Conservation (phyloP, 2,797 vertebrate species). For the Poecilia wingei region DNA sequence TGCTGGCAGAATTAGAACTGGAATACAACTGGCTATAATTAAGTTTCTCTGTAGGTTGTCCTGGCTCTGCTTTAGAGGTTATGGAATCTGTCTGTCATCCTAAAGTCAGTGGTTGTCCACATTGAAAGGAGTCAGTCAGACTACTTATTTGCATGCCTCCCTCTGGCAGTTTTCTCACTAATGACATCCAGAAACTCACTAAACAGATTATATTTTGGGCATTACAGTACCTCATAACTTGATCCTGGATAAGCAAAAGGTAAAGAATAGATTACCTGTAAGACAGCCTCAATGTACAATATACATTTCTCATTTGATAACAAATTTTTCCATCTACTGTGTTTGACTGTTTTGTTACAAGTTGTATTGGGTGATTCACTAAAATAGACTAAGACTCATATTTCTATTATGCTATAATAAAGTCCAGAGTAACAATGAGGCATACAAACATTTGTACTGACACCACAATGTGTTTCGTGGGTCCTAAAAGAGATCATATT, state of each 20-base stretch:
- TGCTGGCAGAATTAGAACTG: not conserved
- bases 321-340: not conserved
- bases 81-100: not conserved
- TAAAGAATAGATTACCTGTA: not conserved
- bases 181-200: not conserved
- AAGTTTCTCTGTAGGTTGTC: not conserved
- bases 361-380: too few relatives aligned
- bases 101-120: not conserved
- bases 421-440: not conserved
- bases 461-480: not conserved
- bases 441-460: not conserved
- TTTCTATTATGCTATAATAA: not conserved
- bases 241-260: not conserved
- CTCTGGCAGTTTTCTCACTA: not conserved
- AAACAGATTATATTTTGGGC: not conserved
- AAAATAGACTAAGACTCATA: not conserved
- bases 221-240: not conserved
- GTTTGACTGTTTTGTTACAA: not conserved
- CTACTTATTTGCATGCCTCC: not conserved
- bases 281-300: not conserved
- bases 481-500: conserved; percentile 6
- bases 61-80: not conserved
- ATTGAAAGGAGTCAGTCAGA: not conserved
- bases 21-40: not conserved
- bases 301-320: not conserved